Evolutionary conservation across 2,888 invertebrate species (phyloP).

Genomic region (Myathropa florea): DNA sequence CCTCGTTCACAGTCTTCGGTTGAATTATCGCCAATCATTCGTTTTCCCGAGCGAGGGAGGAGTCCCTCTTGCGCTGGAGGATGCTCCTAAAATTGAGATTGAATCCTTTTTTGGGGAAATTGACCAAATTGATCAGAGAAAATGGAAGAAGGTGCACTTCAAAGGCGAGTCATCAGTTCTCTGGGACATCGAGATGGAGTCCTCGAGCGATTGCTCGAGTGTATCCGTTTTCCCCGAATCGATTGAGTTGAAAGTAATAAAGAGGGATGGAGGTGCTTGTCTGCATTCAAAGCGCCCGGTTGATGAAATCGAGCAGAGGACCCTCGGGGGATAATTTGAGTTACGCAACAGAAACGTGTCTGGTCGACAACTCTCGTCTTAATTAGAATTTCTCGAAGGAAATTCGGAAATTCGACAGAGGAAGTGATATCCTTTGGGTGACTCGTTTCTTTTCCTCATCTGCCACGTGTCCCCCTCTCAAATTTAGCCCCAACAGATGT

Average conservation of each 20-base stretch:
- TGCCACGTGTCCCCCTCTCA: background rate
- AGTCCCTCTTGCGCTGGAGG: background rate
- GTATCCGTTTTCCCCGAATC: conserved; percentile 44
- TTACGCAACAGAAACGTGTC: background rate
- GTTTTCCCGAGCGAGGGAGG: background rate
- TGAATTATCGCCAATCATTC: conserved; percentile 60
- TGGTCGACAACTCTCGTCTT: background rate
- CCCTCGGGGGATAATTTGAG: background rate
- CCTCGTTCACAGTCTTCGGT: conserved; percentile 2
- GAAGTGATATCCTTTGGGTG: too few species aligned
- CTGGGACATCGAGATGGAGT: background rate
- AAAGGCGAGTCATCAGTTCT: too few species aligned
- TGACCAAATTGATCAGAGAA: conserved; percentile 51
- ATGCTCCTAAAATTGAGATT: conserved; percentile 55
- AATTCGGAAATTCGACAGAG: too few species aligned
- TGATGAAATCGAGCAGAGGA: background rate
- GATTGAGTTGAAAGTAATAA: conserved; percentile 38
- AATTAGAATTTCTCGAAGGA: background rate
- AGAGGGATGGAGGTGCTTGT: conserved; percentile 21
- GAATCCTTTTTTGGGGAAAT: conserved; percentile 57
- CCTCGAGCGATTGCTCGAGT: conserved; percentile 33
- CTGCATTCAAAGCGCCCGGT: background rate
- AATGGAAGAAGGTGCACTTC: background rate
- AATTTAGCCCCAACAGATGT: background rate
- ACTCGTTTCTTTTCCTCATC: background rate